A percentile compares a stretch with the other conserved stretches of the same genome.
phyloP scores from a whole-genome alignment of 2,888 invertebrate species.

The Melanotus villosus region DNA sequence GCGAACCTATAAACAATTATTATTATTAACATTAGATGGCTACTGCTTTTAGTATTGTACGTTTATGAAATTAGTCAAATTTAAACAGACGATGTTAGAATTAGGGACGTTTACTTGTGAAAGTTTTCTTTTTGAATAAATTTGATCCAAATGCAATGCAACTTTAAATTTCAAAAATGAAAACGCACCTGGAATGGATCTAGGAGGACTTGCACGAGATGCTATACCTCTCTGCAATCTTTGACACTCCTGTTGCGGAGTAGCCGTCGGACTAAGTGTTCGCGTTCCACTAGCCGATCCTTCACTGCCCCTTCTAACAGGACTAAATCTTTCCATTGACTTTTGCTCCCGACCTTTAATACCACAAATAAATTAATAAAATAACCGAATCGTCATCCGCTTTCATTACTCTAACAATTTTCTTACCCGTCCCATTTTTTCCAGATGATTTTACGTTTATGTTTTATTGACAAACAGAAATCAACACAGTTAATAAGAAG shows the following conservation, averaged over 20 bases:
- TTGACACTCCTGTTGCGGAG: conserved; percentile 85
- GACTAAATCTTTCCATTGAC: conserved; percentile 85
- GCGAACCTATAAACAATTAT: conserved; percentile 70
- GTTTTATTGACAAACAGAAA: not conserved
- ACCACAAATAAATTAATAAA: not conserved
- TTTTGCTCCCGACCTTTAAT: conserved; percentile 73
- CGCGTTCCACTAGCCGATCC: conserved; percentile 73
- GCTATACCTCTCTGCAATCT: conserved; percentile 76
- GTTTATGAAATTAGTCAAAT: too few species aligned
- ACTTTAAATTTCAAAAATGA: too few species aligned
- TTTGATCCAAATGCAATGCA: too few species aligned
- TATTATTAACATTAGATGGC: too few species aligned
- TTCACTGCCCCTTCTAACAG: conserved; percentile 91
- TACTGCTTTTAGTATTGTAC: too few species aligned
- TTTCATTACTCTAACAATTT: not conserved
- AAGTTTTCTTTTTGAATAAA: too few species aligned
- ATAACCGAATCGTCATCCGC: not conserved
- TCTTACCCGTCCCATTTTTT: conserved; percentile 40
- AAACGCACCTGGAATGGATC: conserved; percentile 73
- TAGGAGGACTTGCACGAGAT: conserved; percentile 67
- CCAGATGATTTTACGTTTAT: not conserved
- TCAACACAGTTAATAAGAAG: conserved; percentile 30
- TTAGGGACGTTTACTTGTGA: too few species aligned
- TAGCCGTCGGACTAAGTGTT: conserved; percentile 73
- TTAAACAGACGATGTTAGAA: not conserved